Evolutionary conservation across 2,113 vertebrate species (phyloP), one percentile per base, ranked within the genome.

Genomic region (Corydoras sp.): DNA sequence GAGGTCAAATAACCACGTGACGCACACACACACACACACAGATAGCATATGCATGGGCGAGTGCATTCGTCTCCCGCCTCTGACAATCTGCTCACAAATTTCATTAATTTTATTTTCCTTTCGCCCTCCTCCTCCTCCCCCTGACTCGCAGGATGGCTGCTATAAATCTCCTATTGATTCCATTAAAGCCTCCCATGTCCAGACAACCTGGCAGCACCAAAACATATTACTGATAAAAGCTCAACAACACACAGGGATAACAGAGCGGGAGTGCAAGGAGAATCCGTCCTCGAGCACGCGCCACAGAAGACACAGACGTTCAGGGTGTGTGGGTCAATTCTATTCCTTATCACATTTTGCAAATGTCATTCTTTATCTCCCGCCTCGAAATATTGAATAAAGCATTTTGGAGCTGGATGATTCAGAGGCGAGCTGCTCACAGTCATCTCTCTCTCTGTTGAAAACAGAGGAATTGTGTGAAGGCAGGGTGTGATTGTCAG

Each of bases 111-210:
- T 83, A 85, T 90, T 91, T 88, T 86, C 84, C 82, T 75, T 69
- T 83, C 81, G 86, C 86, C 68, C 71, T 84, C 68, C 84, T 43
- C 18, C 18, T 72, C 84, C 72, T 72, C 81, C 35, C 35, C 35
- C 85, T 12, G 55, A 81, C 76, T 85, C 81, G 83, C 81, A 89
- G 74, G 62, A 61, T 79, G 56, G 55, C 74, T 69, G 74, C 77
- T 84, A 87, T 87, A 83, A 86, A 86, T 87, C 89, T 90, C 76
- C 80, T 81, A 79, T 84, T 86, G 89, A 92, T 92, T 90, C 87
- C 88, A 91, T 90, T 92, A 92, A 83, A 89, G 84, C 83, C 80
- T 87, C 77, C 58, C 79, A 81, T 75, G 65, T 81, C 79, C 85
- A 87, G 88, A 86, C 80, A 83, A 82, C 75, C 80, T 81, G 88